Base-by-base conservation (phyloP, 2,888 invertebrate genomes). In the Agelastica alni region DNA sequence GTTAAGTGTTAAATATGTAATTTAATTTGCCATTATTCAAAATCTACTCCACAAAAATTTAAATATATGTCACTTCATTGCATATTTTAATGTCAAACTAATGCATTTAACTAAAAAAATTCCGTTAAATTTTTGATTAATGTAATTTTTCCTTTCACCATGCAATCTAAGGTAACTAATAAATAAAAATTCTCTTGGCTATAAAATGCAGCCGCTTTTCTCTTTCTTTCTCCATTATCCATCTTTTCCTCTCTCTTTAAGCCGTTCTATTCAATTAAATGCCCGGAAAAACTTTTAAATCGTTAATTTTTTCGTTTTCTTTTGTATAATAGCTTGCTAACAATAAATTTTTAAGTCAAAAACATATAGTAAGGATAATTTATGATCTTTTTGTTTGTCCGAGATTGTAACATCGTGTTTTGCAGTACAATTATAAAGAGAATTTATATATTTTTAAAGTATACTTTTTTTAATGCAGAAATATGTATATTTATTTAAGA, bases 201-300 rank as follows among this genome's bases (percentile, higher is more conserved):
- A 74, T 75, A 75, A 75, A 75, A 74, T 66, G 73, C 75, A 75
- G 74, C 74, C 72, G 71, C 67, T 65, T 67, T 59, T 17, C 46
- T 28, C 34, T 18, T 20, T 18, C 46, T 13, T 14, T 42, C 13
- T 42, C 30, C 16, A 30, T 31, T 43, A 14, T 30, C n/a, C n/a
- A 17, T 43, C 36, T 47, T 26, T 20, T 13, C 41, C 59, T 66
- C 69, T 65, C 67, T 67, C 68, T 73, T 74, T 70, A 67, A 65
- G 73, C 72, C 65, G 72, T 73, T 74, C 73, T 67, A 72, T 75
- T 72, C 74, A 75, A 75, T 75, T 75, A 75, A 75, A 75, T 73
- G 73, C 70, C 71, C 72, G 73, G 73, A 74, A 75, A 75, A 75
- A 75, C 72, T 72, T 71, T 63, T 62, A 67, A 72, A 75, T 73